Evolutionary conservation across 2,113 vertebrate genomes (phyloP).

Genomic region (Myotis brandtii): DNA sequence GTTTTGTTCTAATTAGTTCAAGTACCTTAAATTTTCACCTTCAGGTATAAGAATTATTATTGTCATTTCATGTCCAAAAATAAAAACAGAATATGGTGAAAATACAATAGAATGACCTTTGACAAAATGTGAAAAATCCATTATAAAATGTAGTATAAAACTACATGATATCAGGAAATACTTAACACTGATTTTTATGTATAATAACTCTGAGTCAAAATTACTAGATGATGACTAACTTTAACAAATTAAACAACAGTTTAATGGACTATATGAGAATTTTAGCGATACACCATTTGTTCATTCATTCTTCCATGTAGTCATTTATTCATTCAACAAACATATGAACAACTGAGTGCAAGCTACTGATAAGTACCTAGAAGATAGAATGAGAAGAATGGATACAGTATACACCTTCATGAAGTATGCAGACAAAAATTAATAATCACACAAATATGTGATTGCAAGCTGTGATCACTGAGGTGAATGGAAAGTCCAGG

Average conservation of each 20-base stretch:
- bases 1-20: background rate
- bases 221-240: background rate
- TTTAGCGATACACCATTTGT: background rate
- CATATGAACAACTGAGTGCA: background rate
- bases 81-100: background rate
- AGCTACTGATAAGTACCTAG: background rate
- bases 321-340: background rate
- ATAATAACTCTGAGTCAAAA: background rate
- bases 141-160: background rate
- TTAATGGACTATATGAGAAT: background rate
- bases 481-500: background rate
- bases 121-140: background rate
- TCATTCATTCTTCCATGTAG: background rate
- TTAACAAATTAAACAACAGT: conserved; percentile 18
- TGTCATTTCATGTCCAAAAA: background rate
- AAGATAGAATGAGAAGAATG: background rate
- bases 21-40: background rate
- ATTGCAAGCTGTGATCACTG: background rate
- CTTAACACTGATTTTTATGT: background rate
- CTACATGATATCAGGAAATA: background rate
- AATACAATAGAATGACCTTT: background rate
- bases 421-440: background rate
- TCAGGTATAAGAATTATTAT: background rate
- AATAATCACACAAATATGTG: background rate
- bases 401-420: background rate